These are phyloP conservation scores for Brachyalestes nurse DNA, from an alignment of 2,797 vertebrate species.

Conservation along the genomic window DNA sequence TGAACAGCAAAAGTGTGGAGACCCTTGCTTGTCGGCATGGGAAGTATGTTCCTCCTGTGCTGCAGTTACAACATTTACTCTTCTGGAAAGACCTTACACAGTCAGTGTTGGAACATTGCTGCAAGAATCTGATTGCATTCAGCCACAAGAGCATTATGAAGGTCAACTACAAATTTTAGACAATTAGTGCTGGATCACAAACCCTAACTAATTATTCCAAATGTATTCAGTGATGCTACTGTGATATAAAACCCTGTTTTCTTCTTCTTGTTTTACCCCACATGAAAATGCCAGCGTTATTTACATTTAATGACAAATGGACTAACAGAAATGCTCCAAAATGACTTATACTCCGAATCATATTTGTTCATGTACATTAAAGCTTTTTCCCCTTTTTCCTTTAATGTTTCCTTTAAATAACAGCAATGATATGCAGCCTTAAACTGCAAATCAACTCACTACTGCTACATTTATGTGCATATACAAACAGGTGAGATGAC, in stretches of 20 bases:
- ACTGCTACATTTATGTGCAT: slow-evolving; percentile 39
- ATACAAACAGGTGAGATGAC: slow-evolving; percentile 49
- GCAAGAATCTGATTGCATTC: no score
- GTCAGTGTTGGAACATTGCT: neutral
- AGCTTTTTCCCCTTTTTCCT: neutral
- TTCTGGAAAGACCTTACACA: no score
- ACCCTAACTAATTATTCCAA: no score
- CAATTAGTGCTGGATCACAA: no score
- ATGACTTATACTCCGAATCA: neutral
- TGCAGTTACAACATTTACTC: no score
- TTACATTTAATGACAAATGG: neutral
- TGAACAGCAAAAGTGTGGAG: neutral
- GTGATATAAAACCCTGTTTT: no score
- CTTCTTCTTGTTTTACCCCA: no score
- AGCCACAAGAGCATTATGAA: no score
- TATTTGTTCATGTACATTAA: neutral
- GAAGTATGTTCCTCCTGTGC: no score
- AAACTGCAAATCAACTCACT: slow-evolving; percentile 44
- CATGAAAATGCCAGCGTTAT: no score
- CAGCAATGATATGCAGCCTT: slow-evolving; percentile 29
- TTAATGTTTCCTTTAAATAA: neutral
- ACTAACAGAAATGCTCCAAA: neutral
- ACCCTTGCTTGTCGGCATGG: neutral
- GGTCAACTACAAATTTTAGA: no score
- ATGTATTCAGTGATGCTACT: no score